Evolutionary conservation across 2,113 vertebrate species (phyloP), one percentile per base, ranked within the genome.

Genomic region (Bambusicola thoracicus): DNA sequence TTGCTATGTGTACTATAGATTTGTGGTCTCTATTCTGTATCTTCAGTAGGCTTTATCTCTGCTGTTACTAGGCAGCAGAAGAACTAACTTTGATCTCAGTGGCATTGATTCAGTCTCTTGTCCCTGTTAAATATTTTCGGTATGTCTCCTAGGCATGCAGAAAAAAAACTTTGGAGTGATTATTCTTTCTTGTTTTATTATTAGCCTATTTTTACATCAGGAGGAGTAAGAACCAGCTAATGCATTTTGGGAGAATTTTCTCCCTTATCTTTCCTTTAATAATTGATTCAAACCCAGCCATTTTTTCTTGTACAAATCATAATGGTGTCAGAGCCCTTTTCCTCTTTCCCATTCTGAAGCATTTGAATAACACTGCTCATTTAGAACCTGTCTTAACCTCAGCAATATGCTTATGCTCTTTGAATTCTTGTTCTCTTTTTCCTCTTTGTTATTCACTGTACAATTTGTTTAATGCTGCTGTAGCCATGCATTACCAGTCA

Each of bases 401-500:
- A 75, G 74, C 72, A 86, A 85, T 95, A 92, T 87, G 61, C 67
- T 87, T 36, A 46, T 32, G 19, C 66, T 90, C 34, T 94, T 73
- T 95, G 92, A 97, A 97, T 88, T 89, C 89, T 93, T 75, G 12
- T 81, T 85, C 92, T 90, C 75, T 93, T 96, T 92, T 75, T 48
- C 44, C 18, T 88, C 74, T 95, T 94, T 96, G 88, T 91, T 96
- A 94, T 95, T 96, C 84, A 44, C 81, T 87, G 49, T 94, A 87
- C 89, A 93, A 66, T 97, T 96, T 97, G 82, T 96, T 96, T 96
- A 96, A 96, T 96, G 87, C 85, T 81, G 72, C 89, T 90, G 53
- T 77, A 97, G 66, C 76, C 80, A 75, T 96, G 91, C 89, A 95
- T 97, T 97, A 90, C 85, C 84, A 94, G 92, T 80, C 81, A 97